These are phyloP conservation scores for Misgurnus anguillicaudatus DNA, from an alignment of 2,113 vertebrate species.

Conservation along the genomic window DNA sequence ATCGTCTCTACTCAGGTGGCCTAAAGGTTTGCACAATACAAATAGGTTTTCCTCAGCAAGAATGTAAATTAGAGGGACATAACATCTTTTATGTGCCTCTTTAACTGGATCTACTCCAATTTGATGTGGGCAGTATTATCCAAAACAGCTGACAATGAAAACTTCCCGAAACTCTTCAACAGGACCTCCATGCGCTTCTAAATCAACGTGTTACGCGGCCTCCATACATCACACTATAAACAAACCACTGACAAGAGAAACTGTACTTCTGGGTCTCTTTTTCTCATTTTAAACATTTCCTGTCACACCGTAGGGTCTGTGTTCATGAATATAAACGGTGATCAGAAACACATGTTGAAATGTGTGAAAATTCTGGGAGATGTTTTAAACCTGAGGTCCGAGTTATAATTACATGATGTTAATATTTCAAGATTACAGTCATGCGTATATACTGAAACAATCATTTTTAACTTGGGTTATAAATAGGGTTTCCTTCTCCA, in stretches of 20 bases:
- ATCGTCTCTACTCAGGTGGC: not conserved
- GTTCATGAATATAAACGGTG: conserved; percentile 40
- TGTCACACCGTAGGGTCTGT: conserved; percentile 32
- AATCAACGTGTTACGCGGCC: conserved; percentile 40
- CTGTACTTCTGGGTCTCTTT: conserved; percentile 42
- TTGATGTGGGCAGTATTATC: conserved; percentile 1
- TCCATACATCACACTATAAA: conserved; percentile 42
- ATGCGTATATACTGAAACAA: not conserved
- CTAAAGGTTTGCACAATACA: not conserved
- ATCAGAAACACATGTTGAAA: conserved; percentile 57
- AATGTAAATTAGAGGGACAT: not conserved
- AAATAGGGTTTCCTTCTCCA: not conserved
- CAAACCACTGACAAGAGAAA: conserved; percentile 48
- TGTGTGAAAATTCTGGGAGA: conserved; percentile 37
- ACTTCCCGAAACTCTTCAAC: not conserved
- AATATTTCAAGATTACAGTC: conserved; percentile 16
- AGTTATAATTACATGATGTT: conserved; percentile 23
- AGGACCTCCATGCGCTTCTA: conserved; percentile 11
- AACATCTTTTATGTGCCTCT: not conserved
- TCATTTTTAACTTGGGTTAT: not conserved
- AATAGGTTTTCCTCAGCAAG: conserved; percentile 16
- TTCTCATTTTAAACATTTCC: conserved; percentile 42
- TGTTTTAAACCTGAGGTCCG: conserved; percentile 29
- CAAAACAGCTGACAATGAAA: conserved; percentile 17
- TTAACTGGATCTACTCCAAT: not conserved